These are phyloP conservation scores for Cantharis flavilabris DNA, from an alignment of 2,888 invertebrate genomes.

Conservation along the genomic window DNA sequence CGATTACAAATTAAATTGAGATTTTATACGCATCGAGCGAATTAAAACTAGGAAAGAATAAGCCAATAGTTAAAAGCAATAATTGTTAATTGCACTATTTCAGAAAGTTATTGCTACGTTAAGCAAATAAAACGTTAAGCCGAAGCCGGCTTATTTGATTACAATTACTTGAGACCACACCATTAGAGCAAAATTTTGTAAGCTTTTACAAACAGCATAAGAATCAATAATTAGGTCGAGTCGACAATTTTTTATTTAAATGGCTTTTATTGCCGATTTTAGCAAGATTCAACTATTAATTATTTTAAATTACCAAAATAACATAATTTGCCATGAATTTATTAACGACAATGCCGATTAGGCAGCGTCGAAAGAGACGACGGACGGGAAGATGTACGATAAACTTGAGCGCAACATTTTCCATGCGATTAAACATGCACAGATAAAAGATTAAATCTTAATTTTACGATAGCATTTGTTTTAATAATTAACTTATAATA, in stretches of 20 bases:
- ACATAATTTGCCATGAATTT: background rate
- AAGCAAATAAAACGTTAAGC: background rate
- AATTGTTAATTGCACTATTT: background rate
- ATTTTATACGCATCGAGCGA: background rate
- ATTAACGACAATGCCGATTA: background rate
- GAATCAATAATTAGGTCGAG: background rate
- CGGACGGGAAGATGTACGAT: background rate
- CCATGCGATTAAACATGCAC: background rate
- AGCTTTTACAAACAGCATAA: background rate
- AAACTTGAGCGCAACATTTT: background rate
- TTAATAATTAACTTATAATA: background rate
- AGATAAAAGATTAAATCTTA: background rate
- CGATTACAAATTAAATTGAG: background rate
- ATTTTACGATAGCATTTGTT: background rate
- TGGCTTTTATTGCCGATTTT: background rate
- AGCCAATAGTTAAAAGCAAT: background rate
- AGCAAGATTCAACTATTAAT: background rate
- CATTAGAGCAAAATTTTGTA: background rate
- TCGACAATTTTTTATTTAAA: background rate
- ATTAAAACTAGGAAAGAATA: background rate
- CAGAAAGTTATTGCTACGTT: background rate
- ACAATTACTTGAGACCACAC: background rate
- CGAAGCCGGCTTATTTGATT: background rate
- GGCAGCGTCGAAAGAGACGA: background rate
- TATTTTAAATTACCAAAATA: background rate